These are phyloP conservation scores for Habropoda laboriosa DNA, from an alignment of 1,140 invertebrate genomes.

Conservation along the genomic window DNA sequence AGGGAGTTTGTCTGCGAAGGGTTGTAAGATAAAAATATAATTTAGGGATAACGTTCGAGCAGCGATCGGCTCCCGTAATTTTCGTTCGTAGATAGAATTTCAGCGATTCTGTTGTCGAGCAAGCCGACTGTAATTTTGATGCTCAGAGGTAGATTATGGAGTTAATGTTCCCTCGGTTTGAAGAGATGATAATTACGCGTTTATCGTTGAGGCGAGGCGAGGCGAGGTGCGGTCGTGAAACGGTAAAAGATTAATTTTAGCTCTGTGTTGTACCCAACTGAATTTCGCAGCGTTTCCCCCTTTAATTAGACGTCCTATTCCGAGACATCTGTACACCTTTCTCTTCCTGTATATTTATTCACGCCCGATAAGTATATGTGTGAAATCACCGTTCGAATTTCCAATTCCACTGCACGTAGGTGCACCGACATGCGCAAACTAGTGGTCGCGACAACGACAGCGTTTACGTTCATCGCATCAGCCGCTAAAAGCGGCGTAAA, in stretches of 20 bases:
- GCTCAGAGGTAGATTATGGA: background rate
- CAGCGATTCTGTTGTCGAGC: background rate
- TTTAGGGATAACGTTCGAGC: slow-evolving; percentile 14
- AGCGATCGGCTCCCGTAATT: background rate
- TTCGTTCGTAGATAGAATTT: background rate
- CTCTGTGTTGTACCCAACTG: too few species aligned
- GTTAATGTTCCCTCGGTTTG: background rate
- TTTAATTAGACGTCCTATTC: background rate
- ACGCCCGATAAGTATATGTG: background rate
- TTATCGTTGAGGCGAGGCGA: too few species aligned
- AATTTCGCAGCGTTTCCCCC: background rate
- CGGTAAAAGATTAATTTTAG: background rate
- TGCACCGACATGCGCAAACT: background rate
- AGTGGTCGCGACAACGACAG: slow-evolving; percentile 30
- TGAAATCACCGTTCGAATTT: slow-evolving; percentile 21
- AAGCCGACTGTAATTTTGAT: background rate
- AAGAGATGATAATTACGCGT: background rate
- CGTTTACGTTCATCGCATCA: slow-evolving; percentile 52
- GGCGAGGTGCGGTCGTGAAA: too few species aligned
- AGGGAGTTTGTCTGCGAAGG: slow-evolving; percentile 18
- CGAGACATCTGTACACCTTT: background rate
- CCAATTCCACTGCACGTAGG: background rate
- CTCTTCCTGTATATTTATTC: background rate
- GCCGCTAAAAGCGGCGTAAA: slow-evolving; percentile 45
- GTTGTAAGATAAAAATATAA: slow-evolving; percentile 43